Percentiles rank a stretch among this genome's conserved stretches.
phyloP scores from a whole-genome alignment of 2,113 vertebrate species.

The Podilymbus podiceps region DNA sequence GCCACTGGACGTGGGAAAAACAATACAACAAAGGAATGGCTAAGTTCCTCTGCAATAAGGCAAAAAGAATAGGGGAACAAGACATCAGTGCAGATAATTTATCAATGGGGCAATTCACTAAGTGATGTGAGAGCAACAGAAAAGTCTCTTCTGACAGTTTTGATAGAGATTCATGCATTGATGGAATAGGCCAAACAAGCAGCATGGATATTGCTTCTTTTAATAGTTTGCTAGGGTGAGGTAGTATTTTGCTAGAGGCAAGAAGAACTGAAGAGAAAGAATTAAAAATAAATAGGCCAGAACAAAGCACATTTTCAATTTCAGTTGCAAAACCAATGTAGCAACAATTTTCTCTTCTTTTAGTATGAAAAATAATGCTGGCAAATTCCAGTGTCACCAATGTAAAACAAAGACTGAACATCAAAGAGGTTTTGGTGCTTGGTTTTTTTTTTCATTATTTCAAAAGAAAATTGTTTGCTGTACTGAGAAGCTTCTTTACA shows the following conservation, averaged over 20 bases:
- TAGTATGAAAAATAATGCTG: conserved; percentile 44
- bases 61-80: not conserved
- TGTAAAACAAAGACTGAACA: not conserved
- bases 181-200: not conserved
- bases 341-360: conserved; percentile 28
- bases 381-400: conserved; percentile 7
- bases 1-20: not conserved
- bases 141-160: not conserved
- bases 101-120: not conserved
- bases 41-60: not conserved
- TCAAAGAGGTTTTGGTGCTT: not conserved
- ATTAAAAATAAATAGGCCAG: conserved; percentile 69
- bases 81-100: not conserved
- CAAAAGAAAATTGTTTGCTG: not conserved
- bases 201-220: not conserved
- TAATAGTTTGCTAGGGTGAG: conserved; percentile 15
- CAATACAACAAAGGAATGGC: not conserved
- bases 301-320: conserved; percentile 63
- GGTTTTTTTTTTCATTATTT: not conserved
- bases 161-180: not conserved
- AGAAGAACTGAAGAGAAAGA: conserved; percentile 43
- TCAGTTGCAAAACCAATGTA: conserved; percentile 34
- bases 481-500: not conserved
- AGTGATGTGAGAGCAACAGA: not conserved
- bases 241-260: conserved; percentile 27